Percentiles rank a stretch among this genome's conserved stretches.
Evolutionary conservation across 2,113 vertebrate genomes (phyloP).

Genomic region (Danionella cerebrum): DNA sequence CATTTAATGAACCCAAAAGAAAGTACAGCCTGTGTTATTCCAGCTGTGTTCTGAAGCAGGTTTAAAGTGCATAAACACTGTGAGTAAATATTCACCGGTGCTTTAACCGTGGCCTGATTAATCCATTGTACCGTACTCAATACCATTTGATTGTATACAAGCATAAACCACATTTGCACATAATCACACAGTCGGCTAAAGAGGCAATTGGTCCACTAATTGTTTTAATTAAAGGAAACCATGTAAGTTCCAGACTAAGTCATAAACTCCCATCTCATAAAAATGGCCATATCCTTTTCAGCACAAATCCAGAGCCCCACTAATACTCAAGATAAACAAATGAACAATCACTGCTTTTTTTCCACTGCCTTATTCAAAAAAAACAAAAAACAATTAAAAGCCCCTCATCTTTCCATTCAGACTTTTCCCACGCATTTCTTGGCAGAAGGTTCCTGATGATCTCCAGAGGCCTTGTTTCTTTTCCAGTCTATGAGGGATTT

Average conservation of each 20-base stretch:
- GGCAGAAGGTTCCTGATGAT: constrained; percentile 85
- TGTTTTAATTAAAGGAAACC: background rate
- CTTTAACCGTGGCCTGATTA: constrained; percentile 59
- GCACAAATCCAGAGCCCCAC: constrained; percentile 44
- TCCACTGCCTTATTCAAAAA: constrained; percentile 74
- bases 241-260: background rate
- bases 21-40: constrained; percentile 63
- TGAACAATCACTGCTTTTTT: constrained; percentile 63
- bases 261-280: background rate
- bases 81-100: constrained; percentile 47
- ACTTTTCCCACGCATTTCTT: constrained; percentile 95
- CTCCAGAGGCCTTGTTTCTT: constrained; percentile 84
- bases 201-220: background rate
- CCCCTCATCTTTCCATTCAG: constrained; percentile 81
- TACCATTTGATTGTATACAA: background rate
- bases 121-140: constrained; percentile 13
- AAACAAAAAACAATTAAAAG: constrained; percentile 73
- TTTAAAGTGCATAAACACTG: constrained; percentile 58
- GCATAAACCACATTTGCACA: constrained; percentile 17
- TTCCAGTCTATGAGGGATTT: constrained; percentile 90
- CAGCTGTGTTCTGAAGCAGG: constrained; percentile 62
- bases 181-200: constrained; percentile 14
- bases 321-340: constrained; percentile 60
- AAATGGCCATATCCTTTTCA: constrained; percentile 34
- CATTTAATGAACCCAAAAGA: constrained; percentile 64